These are phyloP conservation scores for Noctua pronuba DNA, from an alignment of 2,888 invertebrate species.

Conservation along the genomic window DNA sequence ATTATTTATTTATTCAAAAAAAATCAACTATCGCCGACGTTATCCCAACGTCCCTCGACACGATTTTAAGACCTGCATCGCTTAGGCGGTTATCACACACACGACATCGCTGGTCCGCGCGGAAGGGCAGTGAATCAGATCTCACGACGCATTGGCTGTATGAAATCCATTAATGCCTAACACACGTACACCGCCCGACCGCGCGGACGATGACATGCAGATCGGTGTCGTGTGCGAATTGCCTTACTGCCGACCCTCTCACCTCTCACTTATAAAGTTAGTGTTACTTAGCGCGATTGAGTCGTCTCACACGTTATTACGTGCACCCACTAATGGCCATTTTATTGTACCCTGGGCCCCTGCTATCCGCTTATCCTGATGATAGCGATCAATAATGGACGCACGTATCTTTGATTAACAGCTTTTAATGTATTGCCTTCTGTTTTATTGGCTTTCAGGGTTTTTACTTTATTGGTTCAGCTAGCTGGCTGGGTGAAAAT, in stretches of 20 bases:
- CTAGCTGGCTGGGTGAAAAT: background rate
- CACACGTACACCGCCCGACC: background rate
- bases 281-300: conserved; percentile 70
- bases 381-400: conserved; percentile 61
- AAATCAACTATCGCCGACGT: background rate
- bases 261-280: conserved; percentile 46
- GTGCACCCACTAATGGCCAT: conserved; percentile 72
- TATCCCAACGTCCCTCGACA: background rate
- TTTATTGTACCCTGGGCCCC: conserved; percentile 65
- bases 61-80: conserved; percentile 27
- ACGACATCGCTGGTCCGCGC: no score
- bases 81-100: conserved; percentile 13
- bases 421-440: conserved; percentile 58
- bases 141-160: background rate
- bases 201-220: background rate
- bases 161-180: background rate
- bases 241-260: conserved; percentile 33
- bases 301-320: conserved; percentile 69
- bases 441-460: conserved; percentile 48
- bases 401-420: conserved; percentile 63
- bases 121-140: background rate
- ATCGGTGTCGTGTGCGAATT: background rate
- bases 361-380: conserved; percentile 46
- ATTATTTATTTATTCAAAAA: background rate
- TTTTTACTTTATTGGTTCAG: conserved; percentile 27